These are phyloP conservation scores for Mactra quadrangularis DNA, from an alignment of 1,140 invertebrate species.

Conservation along the genomic window DNA sequence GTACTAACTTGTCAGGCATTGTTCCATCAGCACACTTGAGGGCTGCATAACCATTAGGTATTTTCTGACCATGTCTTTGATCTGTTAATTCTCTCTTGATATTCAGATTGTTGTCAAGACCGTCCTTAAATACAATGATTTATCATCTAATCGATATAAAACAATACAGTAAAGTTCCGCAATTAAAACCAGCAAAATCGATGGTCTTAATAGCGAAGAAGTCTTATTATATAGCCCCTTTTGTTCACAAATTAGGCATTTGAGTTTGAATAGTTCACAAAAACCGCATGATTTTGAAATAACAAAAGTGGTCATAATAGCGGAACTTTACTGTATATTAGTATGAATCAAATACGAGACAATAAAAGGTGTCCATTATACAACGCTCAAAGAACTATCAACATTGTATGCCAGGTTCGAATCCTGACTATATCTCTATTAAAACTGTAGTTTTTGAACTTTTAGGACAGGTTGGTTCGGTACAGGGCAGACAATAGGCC, in stretches of 20 bases:
- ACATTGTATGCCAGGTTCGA: not conserved
- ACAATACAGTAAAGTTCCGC: no score
- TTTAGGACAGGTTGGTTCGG: no score
- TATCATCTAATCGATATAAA: not conserved
- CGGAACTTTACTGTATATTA: no score
- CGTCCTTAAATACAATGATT: not conserved
- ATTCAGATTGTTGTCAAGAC: conserved; percentile 12
- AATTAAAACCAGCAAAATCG: no score
- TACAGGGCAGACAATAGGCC: no score
- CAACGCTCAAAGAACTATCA: not conserved
- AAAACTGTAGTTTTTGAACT: no score
- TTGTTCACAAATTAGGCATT: no score
- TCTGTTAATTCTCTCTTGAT: not conserved
- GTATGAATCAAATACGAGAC: not conserved
- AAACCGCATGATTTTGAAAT: no score
- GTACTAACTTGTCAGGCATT: not conserved
- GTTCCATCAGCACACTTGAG: not conserved
- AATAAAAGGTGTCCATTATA: not conserved
- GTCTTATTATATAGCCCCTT: no score
- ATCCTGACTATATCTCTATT: not conserved
- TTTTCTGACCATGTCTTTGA: not conserved
- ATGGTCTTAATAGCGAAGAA: no score
- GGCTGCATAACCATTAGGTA: conserved; percentile 2
- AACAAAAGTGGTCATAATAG: no score
- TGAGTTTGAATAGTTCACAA: no score